Conservation (phyloP, 2,113 vertebrate species). For the Centrocercus urophasianus region DNA sequence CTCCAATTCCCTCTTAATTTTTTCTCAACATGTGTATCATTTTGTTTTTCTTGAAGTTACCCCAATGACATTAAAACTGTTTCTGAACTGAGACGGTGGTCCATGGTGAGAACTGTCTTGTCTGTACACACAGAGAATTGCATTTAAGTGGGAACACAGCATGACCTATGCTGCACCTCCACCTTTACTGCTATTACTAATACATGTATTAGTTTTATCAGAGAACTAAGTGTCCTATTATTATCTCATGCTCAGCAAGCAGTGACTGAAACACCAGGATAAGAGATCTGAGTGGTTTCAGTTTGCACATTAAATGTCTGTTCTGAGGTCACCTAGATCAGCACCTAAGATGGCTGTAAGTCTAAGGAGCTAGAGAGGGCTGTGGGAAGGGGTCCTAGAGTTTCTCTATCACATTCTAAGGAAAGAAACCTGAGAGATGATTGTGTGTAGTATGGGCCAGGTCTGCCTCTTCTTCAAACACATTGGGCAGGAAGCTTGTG, state of each 20-base stretch:
- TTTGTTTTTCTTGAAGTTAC: background rate
- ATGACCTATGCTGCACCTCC: background rate
- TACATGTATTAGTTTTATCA: background rate
- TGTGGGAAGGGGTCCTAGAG: rapidly evolving
- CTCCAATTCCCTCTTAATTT: background rate
- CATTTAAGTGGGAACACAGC: background rate
- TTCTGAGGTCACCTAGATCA: background rate
- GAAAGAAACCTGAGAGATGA: background rate
- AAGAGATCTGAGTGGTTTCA: background rate
- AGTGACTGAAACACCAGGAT: background rate
- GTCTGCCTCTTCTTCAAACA: background rate
- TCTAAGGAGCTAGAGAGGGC: background rate
- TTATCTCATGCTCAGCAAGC: background rate
- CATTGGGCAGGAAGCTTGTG: rapidly evolving
- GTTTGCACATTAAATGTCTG: background rate
- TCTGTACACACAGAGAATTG: background rate
- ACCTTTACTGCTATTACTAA: background rate
- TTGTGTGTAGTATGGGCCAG: background rate
- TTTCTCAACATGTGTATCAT: background rate
- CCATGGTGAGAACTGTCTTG: background rate
- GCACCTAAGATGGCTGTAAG: background rate
- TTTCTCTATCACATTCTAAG: rapidly evolving
- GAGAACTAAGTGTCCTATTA: background rate
- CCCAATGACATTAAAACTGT: background rate
- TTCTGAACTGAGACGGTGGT: background rate